These are phyloP conservation scores for Trissolcus brochymenae DNA, from an alignment of 2,888 invertebrate species.

Conservation along the genomic window DNA sequence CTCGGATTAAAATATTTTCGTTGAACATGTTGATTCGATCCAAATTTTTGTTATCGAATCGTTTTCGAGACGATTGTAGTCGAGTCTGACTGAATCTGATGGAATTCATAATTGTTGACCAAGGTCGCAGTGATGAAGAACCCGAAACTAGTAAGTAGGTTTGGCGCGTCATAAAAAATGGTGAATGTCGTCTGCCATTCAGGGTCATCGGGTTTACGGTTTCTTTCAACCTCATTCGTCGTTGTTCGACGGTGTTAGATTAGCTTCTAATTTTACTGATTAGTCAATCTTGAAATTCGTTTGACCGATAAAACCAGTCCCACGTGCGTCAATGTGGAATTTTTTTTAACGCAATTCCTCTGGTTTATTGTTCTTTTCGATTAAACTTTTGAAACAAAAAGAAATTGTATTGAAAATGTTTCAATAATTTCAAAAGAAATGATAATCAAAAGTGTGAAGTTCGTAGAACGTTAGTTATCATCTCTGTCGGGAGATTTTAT, in stretches of 20 bases:
- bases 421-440: no score
- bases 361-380: no score
- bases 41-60: no score
- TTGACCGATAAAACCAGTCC: conserved; percentile 11
- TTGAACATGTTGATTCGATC: no score
- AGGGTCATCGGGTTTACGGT: conserved; percentile 56
- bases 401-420: no score
- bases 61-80: neutral
- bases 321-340: no score
- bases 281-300: conserved; percentile 20
- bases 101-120: conserved; percentile 44
- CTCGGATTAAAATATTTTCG: no score
- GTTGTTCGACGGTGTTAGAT: conserved; percentile 51
- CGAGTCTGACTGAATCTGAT: conserved; percentile 16
- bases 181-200: conserved; percentile 55
- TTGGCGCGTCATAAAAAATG: conserved; percentile 34
- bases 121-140: conserved; percentile 43
- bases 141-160: conserved; percentile 40
- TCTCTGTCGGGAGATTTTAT: no score
- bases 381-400: no score
- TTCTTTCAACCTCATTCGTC: conserved; percentile 52
- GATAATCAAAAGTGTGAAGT: no score
- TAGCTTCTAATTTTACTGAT: conserved; percentile 46
- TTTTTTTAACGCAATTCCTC: no score
- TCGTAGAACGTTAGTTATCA: no score